These are phyloP conservation scores for Zelostemma sp. DNA, from an alignment of 1,140 invertebrate genomes.

Conservation along the genomic window DNA sequence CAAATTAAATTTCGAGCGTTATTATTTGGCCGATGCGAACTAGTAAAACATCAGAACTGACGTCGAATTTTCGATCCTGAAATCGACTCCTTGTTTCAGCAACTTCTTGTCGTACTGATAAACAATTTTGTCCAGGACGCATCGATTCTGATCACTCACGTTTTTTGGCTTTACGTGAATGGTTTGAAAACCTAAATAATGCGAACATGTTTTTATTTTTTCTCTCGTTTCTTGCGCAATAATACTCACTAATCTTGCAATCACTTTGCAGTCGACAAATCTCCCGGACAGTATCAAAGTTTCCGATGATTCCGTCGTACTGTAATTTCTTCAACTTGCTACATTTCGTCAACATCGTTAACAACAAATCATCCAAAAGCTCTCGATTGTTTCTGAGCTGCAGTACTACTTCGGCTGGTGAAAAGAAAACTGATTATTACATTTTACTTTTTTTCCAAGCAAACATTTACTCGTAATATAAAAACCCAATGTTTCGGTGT, in stretches of 20 bases:
- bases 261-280: slow-evolving; percentile 64
- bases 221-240: background rate
- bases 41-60: slow-evolving; percentile 40
- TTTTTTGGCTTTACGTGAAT: slow-evolving; percentile 64
- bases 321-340: slow-evolving; percentile 63
- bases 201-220: background rate
- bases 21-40: slow-evolving; percentile 1
- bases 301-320: slow-evolving; percentile 67
- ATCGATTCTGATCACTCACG: slow-evolving; percentile 54
- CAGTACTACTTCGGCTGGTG: slow-evolving; percentile 63
- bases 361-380: slow-evolving; percentile 64
- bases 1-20: background rate
- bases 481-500: slow-evolving; percentile 62
- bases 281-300: slow-evolving; percentile 60
- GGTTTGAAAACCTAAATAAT: slow-evolving; percentile 58
- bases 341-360: slow-evolving; percentile 61
- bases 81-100: slow-evolving; percentile 60
- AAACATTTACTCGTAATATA: background rate
- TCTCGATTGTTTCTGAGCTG: slow-evolving; percentile 67
- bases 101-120: slow-evolving; percentile 58
- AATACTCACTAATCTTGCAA: slow-evolving; percentile 57
- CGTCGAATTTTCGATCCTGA: slow-evolving; percentile 63
- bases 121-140: slow-evolving; percentile 57
- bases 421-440: slow-evolving; percentile 6
- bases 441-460: no score